phyloP scores from a whole-genome alignment of 2,888 invertebrate genomes.

The Agapetus fuscipes region DNA sequence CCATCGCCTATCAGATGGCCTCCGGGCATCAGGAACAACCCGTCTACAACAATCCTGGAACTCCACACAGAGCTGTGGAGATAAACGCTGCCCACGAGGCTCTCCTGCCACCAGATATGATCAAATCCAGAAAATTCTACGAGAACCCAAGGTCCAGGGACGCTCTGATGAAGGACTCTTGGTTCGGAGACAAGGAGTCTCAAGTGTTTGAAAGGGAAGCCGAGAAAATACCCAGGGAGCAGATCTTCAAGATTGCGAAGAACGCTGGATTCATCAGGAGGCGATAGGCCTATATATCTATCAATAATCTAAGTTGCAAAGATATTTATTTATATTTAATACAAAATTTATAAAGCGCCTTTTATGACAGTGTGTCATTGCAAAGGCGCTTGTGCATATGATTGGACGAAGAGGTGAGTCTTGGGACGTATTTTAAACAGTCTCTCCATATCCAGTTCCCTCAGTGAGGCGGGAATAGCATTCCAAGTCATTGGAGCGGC shows the following conservation, averaged over 20 bases:
- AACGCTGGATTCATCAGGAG: conserved; percentile 53
- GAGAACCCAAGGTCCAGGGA: conserved; percentile 66
- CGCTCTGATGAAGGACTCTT: conserved; percentile 67
- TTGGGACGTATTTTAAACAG: no score
- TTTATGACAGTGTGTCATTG: no score
- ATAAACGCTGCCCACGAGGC: conserved; percentile 62
- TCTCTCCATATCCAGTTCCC: no score
- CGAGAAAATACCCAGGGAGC: conserved; percentile 68
- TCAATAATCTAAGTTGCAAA: no score
- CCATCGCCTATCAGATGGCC: conserved; percentile 39
- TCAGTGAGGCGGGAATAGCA: no score
- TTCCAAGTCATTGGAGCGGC: no score
- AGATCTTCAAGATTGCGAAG: conserved; percentile 64
- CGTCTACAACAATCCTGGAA: conserved; percentile 21
- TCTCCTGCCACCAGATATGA: conserved; percentile 56
- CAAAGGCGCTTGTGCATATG: no score
- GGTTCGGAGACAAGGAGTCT: conserved; percentile 69
- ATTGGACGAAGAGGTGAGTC: no score
- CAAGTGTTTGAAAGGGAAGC: conserved; percentile 70
- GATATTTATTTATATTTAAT: no score
- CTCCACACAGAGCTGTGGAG: conserved; percentile 63
- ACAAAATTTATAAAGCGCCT: no score
- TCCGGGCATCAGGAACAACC: conserved; percentile 24
- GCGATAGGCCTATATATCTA: no score
- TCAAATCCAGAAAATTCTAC: conserved; percentile 60